Percentiles rank a stretch among this genome's conserved stretches.
Conservation (phyloP, 1,140 invertebrate species). For the Chionoecetes opilio region DNA sequence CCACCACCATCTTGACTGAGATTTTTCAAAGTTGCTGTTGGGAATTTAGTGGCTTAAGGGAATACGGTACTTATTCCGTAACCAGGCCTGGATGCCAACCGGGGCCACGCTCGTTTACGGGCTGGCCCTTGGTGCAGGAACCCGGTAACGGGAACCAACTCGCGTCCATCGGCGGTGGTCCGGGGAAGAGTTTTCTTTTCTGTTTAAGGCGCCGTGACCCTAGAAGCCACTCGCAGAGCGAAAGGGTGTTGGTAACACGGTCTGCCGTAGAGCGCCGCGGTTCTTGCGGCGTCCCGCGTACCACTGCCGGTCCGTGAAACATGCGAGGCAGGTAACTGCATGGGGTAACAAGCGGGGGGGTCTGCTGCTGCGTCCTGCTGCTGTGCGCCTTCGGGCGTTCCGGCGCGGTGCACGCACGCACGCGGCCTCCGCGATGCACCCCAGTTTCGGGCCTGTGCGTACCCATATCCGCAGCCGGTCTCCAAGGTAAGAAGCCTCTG, state of each 20-base stretch:
- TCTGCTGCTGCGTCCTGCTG: background rate
- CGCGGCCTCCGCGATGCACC: too few species aligned
- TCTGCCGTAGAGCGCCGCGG: background rate
- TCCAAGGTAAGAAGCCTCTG: too few species aligned
- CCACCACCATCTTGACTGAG: too few species aligned
- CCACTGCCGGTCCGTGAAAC: too few species aligned
- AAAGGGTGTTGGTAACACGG: conserved; percentile 45
- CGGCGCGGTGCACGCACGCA: too few species aligned
- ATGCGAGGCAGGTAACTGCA: conserved; percentile 6
- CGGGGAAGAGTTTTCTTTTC: too few species aligned
- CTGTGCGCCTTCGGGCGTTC: too few species aligned
- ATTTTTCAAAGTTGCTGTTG: background rate
- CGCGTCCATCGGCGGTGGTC: conserved; percentile 41
- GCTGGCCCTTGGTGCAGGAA: background rate
- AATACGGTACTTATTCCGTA: conserved; percentile 51
- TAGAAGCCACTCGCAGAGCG: conserved; percentile 13
- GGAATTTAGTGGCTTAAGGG: conserved; percentile 34
- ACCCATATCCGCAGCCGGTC: too few species aligned
- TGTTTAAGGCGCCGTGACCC: conserved; percentile 49
- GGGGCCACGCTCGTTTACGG: background rate
- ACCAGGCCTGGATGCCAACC: conserved; percentile 40
- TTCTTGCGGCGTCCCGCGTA: too few species aligned
- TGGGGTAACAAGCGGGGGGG: too few species aligned
- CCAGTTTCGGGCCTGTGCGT: too few species aligned
- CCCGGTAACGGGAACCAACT: conserved; percentile 47